Percentiles rank a stretch among this genome's conserved stretches.
phyloP scores from a whole-genome alignment of 2,113 vertebrate genomes.

The Camarhynchus parvulus region DNA sequence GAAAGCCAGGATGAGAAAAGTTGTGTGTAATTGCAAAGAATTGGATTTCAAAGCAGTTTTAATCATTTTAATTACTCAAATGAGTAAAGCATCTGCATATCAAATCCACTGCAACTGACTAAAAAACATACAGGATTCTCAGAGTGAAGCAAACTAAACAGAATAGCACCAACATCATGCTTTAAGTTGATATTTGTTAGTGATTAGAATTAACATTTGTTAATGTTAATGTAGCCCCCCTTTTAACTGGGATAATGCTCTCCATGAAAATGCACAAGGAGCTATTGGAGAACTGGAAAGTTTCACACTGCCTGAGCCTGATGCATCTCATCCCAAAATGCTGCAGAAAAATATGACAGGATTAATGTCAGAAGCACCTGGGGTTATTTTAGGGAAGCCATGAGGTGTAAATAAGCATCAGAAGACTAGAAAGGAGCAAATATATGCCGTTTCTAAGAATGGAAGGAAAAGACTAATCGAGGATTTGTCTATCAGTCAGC shows the following conservation, averaged over 20 bases:
- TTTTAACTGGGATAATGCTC: not conserved
- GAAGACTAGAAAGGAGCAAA: not conserved
- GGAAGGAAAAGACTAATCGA: not conserved
- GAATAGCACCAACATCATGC: fast-evolving
- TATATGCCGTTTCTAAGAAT: not conserved
- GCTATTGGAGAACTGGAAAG: not conserved
- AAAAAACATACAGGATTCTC: not conserved
- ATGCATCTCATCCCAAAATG: not conserved
- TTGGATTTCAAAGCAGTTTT: not conserved
- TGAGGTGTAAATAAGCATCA: not conserved
- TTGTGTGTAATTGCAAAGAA: not conserved
- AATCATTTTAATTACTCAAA: not conserved
- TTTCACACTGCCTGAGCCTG: not conserved
- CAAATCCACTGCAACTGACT: not conserved
- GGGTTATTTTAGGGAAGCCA: not conserved
- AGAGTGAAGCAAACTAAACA: not conserved
- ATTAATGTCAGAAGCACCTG: not conserved
- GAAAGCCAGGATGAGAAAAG: not conserved
- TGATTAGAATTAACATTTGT: not conserved
- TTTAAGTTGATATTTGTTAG: not conserved
- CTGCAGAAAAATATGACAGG: not conserved
- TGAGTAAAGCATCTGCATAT: not conserved
- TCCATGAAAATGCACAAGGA: not conserved
- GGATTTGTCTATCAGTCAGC: not conserved
- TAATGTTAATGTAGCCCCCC: not conserved